phyloP scores from a whole-genome alignment of 2,797 vertebrate species.

The Acanthis flammea region DNA sequence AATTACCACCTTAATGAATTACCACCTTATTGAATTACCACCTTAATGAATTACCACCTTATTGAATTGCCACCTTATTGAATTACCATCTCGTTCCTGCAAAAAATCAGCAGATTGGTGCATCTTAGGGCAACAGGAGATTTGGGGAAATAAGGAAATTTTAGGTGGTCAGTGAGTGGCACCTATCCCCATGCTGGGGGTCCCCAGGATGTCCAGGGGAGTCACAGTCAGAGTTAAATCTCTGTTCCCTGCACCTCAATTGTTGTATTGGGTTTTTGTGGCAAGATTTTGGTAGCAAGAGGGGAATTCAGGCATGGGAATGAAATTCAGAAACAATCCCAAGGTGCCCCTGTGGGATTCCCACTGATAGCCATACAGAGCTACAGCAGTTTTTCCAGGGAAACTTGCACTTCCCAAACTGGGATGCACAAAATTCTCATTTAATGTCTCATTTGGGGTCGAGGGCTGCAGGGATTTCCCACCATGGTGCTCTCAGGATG shows the following conservation, averaged over 20 bases:
- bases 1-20: neutral
- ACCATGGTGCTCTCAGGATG: neutral
- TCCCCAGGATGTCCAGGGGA: neutral
- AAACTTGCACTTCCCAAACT: neutral
- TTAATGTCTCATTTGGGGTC: accelerated
- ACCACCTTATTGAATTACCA: neutral
- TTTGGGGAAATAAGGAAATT: neutral
- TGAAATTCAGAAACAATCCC: neutral
- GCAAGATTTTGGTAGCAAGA: neutral
- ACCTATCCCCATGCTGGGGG: neutral
- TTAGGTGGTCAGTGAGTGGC: neutral
- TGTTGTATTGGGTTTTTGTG: neutral
- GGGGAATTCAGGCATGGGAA: neutral
- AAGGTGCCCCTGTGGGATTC: neutral
- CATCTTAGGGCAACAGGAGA: neutral
- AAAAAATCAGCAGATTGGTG: neutral
- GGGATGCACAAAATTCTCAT: neutral
- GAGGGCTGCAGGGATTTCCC: neutral
- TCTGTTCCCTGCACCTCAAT: neutral
- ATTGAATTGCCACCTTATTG: neutral
- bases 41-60: too few species aligned
- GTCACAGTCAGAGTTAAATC: neutral
- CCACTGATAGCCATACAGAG: neutral
- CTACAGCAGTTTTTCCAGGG: neutral
- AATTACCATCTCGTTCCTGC: neutral